Conservation (phyloP, 2,797 vertebrate genomes). For the Poliocrania exsul region DNA sequence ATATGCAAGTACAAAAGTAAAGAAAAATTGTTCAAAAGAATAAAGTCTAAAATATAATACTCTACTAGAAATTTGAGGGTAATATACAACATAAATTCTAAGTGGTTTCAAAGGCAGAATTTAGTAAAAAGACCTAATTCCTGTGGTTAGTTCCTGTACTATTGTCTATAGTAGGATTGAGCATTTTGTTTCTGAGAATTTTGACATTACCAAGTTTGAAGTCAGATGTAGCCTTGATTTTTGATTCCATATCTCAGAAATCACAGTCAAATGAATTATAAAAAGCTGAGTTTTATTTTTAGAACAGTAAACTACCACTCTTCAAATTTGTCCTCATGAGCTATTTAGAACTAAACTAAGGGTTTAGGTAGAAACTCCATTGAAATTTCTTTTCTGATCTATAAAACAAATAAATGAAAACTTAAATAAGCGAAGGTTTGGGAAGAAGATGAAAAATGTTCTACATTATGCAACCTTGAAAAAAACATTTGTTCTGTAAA, state of each 20-base stretch:
- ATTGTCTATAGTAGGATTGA: not conserved
- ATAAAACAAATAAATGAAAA: not conserved
- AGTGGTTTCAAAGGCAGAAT: not conserved
- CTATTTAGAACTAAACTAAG: not conserved
- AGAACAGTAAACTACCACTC: not conserved
- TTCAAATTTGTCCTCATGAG: not conserved
- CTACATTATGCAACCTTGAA: not conserved
- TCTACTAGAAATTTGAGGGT: not conserved
- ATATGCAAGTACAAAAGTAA: not conserved
- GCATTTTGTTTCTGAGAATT: not conserved
- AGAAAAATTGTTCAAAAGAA: not conserved
- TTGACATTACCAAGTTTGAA: not conserved
- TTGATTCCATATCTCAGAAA: not conserved
- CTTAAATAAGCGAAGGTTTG: not conserved
- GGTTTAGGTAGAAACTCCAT: not conserved
- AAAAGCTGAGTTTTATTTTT: not conserved
- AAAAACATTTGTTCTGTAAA: not conserved
- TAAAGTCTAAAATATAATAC: not conserved
- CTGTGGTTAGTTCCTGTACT: not conserved
- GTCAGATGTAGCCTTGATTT: not conserved
- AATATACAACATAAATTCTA: not conserved
- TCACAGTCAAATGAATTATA: not conserved
- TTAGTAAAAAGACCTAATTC: not conserved
- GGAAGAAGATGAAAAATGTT: not conserved
- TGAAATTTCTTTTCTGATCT: not conserved